phyloP scores from a whole-genome alignment of 2,888 invertebrate genomes.

The Rhabditoides inermis region DNA sequence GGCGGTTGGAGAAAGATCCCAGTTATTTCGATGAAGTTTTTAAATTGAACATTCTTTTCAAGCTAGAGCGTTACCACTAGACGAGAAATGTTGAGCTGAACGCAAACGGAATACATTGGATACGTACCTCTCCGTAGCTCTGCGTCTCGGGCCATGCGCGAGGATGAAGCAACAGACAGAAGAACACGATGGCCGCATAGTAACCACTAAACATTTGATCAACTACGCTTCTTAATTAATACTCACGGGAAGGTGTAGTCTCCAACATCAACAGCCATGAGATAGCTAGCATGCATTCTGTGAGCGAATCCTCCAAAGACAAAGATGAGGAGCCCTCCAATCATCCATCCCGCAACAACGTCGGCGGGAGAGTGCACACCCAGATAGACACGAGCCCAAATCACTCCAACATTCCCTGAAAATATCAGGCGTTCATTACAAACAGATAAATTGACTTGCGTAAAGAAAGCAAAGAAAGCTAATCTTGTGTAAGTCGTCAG shows the following conservation, averaged over 20 bases:
- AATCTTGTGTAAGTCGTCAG: too few relatives aligned
- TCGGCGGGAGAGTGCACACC: conserved; percentile 28
- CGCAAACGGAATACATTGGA: too few relatives aligned
- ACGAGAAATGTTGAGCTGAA: background rate
- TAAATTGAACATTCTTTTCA: conserved; percentile 4
- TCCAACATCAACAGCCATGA: too few relatives aligned
- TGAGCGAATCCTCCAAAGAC: conserved; percentile 6
- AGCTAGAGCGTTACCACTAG: background rate
- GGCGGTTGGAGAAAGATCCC: too few relatives aligned
- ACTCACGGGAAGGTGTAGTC: too few relatives aligned
- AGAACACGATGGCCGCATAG: conserved; percentile 2
- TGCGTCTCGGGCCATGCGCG: conserved; percentile 27
- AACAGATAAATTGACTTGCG: too few relatives aligned
- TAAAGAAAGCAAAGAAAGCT: too few relatives aligned
- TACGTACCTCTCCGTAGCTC: conserved; percentile 22
- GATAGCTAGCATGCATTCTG: too few relatives aligned
- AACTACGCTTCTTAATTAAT: too few relatives aligned
- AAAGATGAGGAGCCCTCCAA: conserved; percentile 14
- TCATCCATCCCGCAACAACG: conserved; percentile 23
- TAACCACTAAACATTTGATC: too few relatives aligned
- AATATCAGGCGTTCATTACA: too few relatives aligned
- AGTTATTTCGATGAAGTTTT: conserved; percentile 8
- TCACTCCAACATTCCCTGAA: conserved; percentile 23
- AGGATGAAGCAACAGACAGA: conserved; percentile 16
- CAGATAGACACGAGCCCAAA: conserved; percentile 20